A percentile compares a stretch with the other conserved stretches of the same genome.
Evolutionary conservation across 1,140 invertebrate genomes (phyloP).

Genomic region (Lepidurus packardi): DNA sequence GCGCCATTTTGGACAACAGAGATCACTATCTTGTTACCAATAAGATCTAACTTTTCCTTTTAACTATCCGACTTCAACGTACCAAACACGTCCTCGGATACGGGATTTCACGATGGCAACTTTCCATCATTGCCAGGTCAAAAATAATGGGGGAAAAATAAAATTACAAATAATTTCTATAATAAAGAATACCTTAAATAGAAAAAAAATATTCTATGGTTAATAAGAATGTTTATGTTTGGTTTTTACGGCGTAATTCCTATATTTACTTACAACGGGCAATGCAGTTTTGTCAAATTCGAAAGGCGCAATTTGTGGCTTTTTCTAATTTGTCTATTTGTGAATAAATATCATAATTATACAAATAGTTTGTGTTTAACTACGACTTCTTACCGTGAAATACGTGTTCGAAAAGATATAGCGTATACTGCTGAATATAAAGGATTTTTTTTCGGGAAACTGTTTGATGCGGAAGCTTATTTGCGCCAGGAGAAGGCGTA

Average conservation of each 20-base stretch:
- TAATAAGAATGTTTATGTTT: too few species aligned
- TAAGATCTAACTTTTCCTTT: not conserved
- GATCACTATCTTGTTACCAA: not conserved
- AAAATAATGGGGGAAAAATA: not conserved
- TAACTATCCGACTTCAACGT: not conserved
- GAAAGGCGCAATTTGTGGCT: conserved; percentile 2
- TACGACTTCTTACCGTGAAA: not conserved
- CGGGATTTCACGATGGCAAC: conserved; percentile 1
- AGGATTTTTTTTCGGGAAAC: not conserved
- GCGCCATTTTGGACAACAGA: conserved; percentile 38
- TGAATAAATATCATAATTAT: not conserved
- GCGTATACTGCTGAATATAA: not conserved
- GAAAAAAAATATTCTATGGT: too few species aligned
- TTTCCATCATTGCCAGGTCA: not conserved
- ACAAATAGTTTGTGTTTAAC: not conserved
- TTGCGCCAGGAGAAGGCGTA: not conserved
- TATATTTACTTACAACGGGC: not conserved
- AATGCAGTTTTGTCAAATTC: not conserved
- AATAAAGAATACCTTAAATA: too few species aligned
- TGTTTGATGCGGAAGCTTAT: not conserved
- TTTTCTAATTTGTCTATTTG: not conserved
- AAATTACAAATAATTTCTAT: too few species aligned
- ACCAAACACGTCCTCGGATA: not conserved
- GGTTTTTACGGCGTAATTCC: not conserved
- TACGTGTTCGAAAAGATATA: not conserved